phyloP scores from a whole-genome alignment of 2,113 vertebrate species.

The Rhinoptilus africanus region DNA sequence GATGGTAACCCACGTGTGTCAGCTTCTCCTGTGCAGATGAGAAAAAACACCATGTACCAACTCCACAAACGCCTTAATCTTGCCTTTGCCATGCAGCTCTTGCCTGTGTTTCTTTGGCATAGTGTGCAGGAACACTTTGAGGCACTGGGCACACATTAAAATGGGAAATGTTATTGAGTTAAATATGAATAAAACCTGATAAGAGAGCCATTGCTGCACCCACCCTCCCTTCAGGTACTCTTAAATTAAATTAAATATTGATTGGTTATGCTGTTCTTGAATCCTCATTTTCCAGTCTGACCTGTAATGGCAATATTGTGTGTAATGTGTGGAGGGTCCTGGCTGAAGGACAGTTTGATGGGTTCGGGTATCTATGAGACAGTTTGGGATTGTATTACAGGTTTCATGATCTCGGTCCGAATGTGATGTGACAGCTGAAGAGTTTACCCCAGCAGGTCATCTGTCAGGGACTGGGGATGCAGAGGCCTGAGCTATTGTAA shows the following conservation, averaged over 20 bases:
- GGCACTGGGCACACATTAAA: background rate
- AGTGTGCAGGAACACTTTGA: background rate
- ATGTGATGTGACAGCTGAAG: background rate
- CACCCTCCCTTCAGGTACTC: background rate
- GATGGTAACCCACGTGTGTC: background rate
- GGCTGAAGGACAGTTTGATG: background rate
- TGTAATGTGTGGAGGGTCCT: background rate
- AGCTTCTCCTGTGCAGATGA: background rate
- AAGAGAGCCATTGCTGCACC: background rate
- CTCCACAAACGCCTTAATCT: background rate
- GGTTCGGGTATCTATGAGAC: background rate
- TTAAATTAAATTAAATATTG: background rate
- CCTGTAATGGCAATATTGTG: background rate
- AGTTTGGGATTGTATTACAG: background rate
- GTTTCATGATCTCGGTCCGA: background rate
- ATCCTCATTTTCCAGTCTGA: background rate
- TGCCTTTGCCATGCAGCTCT: accelerated
- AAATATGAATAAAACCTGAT: background rate
- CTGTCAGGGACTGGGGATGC: background rate
- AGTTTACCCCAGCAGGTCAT: background rate
- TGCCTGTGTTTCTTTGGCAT: background rate
- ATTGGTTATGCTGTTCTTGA: background rate
- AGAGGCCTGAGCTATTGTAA: background rate
- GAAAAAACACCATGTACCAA: background rate
- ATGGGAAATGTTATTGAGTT: background rate